Evolutionary conservation across 2,797 vertebrate species (phyloP).

Genomic region (Eidolon dupreanum): DNA sequence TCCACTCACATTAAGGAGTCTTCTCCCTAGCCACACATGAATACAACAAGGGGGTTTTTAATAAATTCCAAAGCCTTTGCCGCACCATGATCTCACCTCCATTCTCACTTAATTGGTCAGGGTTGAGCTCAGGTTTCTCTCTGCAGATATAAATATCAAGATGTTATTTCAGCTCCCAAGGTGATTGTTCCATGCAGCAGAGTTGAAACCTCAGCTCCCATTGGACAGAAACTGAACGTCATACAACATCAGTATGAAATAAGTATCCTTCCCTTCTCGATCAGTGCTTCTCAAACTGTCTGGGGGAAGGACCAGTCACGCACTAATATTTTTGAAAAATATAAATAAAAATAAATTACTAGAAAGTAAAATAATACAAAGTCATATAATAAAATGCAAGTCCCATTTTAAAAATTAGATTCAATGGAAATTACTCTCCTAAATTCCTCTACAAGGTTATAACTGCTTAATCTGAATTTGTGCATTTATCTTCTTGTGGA

Average conservation of each 20-base stretch:
- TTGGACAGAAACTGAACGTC: neutral
- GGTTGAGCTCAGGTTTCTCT: neutral
- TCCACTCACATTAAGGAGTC: neutral
- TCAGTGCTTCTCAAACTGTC: neutral
- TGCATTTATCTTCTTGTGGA: neutral
- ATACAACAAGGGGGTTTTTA: neutral
- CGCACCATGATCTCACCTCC: neutral
- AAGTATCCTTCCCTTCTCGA: neutral
- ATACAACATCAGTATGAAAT: neutral
- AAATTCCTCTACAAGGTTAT: slow-evolving; percentile 8
- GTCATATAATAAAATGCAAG: slow-evolving; percentile 9
- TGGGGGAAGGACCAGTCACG: neutral
- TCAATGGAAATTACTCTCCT: slow-evolving; percentile 2
- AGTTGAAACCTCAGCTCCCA: neutral
- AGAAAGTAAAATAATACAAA: slow-evolving; percentile 5
- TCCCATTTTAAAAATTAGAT: neutral
- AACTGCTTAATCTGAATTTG: neutral
- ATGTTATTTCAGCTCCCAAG: neutral
- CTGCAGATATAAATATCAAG: neutral
- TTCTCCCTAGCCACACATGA: neutral
- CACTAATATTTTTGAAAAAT: neutral
- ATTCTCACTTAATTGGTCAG: neutral
- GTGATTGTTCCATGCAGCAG: neutral
- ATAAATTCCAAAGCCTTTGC: neutral
- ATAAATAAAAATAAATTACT: slow-evolving; percentile 43